Conservation (phyloP, 2,797 vertebrate species). For the Nasua narica region DNA sequence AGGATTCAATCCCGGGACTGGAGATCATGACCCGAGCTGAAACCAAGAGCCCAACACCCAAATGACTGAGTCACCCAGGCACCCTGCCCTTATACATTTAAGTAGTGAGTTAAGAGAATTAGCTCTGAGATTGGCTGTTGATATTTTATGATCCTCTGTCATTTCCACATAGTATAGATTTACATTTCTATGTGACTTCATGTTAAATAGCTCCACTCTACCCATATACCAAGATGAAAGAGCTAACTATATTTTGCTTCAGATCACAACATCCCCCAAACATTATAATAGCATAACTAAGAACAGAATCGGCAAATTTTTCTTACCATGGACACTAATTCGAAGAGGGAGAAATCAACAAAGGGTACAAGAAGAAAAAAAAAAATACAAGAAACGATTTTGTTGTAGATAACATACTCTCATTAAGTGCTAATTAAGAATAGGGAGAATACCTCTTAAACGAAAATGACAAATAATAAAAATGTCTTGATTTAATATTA, state of each 20-base stretch:
- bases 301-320: neutral
- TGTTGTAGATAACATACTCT: neutral
- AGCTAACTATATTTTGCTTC: neutral
- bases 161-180: neutral
- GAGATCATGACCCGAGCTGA: neutral
- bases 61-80: neutral
- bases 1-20: rapidly evolving
- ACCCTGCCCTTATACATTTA: neutral
- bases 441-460: neutral
- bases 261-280: neutral
- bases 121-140: neutral
- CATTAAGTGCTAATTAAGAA: constrained; percentile 33
- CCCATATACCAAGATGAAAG: neutral
- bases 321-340: neutral
- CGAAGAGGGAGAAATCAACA: neutral
- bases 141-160: neutral
- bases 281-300: neutral
- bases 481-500: constrained; percentile 31
- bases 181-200: neutral
- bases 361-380: neutral
- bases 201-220: neutral
- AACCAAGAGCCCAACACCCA: neutral
- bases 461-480: constrained; percentile 58
- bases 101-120: neutral
- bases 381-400: neutral